These are phyloP conservation scores for Alaudala cheleensis DNA, from an alignment of 2,113 vertebrate genomes.

Conservation along the genomic window DNA sequence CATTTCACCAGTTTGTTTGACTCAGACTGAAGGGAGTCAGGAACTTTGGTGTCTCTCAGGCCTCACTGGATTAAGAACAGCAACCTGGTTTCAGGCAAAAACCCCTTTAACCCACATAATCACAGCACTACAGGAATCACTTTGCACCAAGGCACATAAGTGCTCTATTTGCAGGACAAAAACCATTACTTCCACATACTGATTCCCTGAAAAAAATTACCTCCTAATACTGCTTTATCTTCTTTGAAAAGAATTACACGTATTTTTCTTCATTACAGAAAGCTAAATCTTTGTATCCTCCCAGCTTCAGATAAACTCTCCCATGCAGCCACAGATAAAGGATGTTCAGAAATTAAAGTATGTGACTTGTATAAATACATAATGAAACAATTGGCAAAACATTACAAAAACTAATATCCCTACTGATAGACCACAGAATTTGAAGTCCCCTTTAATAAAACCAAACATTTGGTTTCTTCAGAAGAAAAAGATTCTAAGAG, in stretches of 20 bases:
- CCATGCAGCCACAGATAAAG: neutral
- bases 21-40: neutral
- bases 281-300: conserved; percentile 8
- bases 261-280: conserved; percentile 34
- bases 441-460: conserved; percentile 11
- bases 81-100: neutral
- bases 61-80: neutral
- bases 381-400: conserved; percentile 50
- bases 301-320: conserved; percentile 13
- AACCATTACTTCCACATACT: neutral
- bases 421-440: neutral
- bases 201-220: neutral
- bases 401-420: conserved; percentile 12
- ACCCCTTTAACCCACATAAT: neutral
- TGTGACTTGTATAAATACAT: conserved; percentile 23
- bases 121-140: neutral
- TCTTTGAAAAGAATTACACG: conserved; percentile 16
- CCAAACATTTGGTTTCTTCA: conserved; percentile 12
- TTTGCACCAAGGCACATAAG: neutral
- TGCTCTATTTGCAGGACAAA: neutral
- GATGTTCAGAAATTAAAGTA: conserved; percentile 43
- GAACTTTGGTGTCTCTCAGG: neutral
- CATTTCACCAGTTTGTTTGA: neutral
- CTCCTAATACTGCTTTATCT: neutral
- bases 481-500: conserved; percentile 11